A percentile compares a stretch with the other conserved stretches of the same genome.
phyloP scores from a whole-genome alignment of 2,888 invertebrate genomes.

The Sesia bembeciformis region DNA sequence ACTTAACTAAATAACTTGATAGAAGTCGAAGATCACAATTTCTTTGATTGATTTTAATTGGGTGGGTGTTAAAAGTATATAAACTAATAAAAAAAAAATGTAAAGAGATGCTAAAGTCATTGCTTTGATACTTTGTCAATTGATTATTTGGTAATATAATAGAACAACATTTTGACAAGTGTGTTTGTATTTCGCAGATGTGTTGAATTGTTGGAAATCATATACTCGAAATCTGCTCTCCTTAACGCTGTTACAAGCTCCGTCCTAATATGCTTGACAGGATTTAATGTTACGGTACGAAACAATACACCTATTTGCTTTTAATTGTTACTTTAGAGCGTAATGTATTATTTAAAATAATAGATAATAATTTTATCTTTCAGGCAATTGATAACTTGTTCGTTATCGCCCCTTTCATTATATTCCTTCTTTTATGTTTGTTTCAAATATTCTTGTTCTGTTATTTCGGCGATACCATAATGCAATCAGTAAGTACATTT shows the following conservation, averaged over 20 bases:
- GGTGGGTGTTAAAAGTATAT: no score
- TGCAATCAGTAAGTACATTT: slow-evolving; percentile 29
- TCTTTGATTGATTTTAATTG: no score
- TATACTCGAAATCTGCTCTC: slow-evolving; percentile 34
- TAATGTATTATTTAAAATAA: no score
- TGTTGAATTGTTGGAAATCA: slow-evolving; percentile 27
- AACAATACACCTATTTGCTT: no score
- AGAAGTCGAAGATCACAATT: no score
- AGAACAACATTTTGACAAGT: no score
- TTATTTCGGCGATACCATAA: slow-evolving; percentile 38
- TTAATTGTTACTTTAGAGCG: no score
- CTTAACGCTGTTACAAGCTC: slow-evolving; percentile 37
- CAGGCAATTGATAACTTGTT: slow-evolving; percentile 30
- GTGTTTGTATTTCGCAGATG: slow-evolving; percentile 20
- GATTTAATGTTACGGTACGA: slow-evolving; percentile 24
- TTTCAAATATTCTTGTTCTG: slow-evolving; percentile 40
- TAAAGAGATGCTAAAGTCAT: no score
- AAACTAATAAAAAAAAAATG: no score
- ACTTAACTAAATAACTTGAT: no score
- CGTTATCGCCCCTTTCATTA: slow-evolving; percentile 26
- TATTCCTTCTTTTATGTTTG: slow-evolving; percentile 27
- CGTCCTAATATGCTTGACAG: slow-evolving; percentile 37
- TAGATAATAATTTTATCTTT: slow-evolving; percentile 10
- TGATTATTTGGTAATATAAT: no score
- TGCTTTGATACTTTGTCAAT: no score